phyloP scores from a whole-genome alignment of 2,113 vertebrate genomes.

The Nesoenas mayeri region DNA sequence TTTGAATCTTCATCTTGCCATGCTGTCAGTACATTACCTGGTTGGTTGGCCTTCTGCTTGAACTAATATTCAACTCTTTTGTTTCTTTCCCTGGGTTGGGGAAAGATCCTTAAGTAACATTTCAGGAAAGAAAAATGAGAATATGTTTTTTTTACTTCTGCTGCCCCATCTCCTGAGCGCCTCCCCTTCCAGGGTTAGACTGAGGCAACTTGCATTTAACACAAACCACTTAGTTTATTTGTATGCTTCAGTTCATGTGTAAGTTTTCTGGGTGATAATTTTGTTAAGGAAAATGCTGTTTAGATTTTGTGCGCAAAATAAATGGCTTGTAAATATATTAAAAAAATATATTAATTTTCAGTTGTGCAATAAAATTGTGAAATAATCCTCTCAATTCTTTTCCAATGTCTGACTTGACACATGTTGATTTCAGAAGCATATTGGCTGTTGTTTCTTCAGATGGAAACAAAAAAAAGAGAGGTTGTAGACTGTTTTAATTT shows the following conservation, averaged over 20 bases:
- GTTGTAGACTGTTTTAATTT: not conserved
- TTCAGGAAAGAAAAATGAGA: not conserved
- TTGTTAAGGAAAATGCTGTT: not conserved
- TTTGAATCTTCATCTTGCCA: not conserved
- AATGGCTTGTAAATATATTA: slow-evolving; percentile 41
- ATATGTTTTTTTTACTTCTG: not conserved
- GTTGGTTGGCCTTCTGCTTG: not conserved
- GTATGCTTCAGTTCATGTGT: not conserved
- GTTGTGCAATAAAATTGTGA: slow-evolving; percentile 66
- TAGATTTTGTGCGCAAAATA: slow-evolving; percentile 30
- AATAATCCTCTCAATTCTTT: slow-evolving; percentile 41
- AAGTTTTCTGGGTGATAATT: slow-evolving; percentile 42
- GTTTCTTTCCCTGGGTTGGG: not conserved
- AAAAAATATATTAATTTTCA: slow-evolving; percentile 13
- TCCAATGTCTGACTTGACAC: not conserved
- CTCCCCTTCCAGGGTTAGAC: not conserved
- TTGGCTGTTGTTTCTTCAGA: not conserved
- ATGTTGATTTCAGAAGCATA: not conserved
- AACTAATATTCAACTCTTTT: not conserved
- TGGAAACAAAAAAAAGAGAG: not conserved
- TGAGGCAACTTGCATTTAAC: slow-evolving; percentile 9
- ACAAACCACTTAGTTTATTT: not conserved
- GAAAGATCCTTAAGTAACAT: not conserved
- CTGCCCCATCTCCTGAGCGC: not conserved
- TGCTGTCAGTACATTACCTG: not conserved